Percentiles rank a stretch among this genome's conserved stretches.
Conservation (phyloP, 2,888 invertebrate genomes). For the Halictus quadricinctus region DNA sequence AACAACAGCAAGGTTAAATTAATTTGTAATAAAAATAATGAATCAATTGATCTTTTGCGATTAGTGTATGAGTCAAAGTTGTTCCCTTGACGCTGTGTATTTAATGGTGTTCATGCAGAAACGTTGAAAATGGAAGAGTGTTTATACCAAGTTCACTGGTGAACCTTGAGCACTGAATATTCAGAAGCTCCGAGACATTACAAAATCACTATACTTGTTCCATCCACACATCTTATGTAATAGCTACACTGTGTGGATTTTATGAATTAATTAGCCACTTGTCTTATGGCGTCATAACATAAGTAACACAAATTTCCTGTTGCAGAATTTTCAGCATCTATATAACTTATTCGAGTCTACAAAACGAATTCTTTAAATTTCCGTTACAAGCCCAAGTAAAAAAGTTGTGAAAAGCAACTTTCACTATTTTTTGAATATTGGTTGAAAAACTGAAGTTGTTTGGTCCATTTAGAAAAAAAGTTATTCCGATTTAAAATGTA, state of each 20-base stretch:
- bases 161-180: neutral
- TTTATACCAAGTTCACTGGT: neutral
- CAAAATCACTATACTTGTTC: conserved; percentile 13
- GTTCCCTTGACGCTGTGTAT: too few relatives aligned
- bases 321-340: neutral
- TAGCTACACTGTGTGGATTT: neutral
- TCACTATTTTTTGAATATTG: neutral
- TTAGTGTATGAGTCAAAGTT: neutral
- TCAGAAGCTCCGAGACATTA: neutral
- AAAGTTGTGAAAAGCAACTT: neutral
- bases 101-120: too few relatives aligned
- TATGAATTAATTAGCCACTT: neutral
- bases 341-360: too few relatives aligned
- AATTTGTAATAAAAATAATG: neutral
- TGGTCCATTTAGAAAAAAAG: too few relatives aligned
- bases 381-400: neutral
- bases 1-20: neutral
- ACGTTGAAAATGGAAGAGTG: neutral
- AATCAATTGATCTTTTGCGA: neutral
- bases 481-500: too few relatives aligned
- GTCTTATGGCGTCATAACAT: neutral
- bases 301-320: neutral
- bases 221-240: neutral
- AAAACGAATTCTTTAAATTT: too few relatives aligned
- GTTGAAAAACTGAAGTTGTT: too few relatives aligned